These are phyloP conservation scores for Neodon shergylaensis DNA, from an alignment of 2,113 vertebrate genomes.

Conservation along the genomic window DNA sequence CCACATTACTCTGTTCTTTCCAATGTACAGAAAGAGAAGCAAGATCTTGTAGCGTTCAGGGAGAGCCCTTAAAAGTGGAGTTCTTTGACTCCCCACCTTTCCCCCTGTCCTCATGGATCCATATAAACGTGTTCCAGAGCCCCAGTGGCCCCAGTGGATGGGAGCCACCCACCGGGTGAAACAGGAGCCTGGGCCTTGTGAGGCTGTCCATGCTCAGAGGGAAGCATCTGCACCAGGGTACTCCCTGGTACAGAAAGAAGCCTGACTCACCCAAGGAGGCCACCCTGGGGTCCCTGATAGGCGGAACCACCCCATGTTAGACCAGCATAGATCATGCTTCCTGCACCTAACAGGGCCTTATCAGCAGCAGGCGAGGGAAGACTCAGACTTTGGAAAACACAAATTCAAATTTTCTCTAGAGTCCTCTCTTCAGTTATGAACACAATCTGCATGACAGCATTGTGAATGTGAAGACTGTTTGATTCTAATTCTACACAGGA, in stretches of 20 bases:
- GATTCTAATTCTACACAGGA: background rate
- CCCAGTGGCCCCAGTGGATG: fast-evolving
- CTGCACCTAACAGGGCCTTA: background rate
- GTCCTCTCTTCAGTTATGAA: background rate
- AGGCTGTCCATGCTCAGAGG: background rate
- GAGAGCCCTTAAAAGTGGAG: background rate
- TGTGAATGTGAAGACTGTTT: background rate
- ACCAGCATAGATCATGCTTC: background rate
- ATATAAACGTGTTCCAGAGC: fast-evolving
- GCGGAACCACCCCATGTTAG: fast-evolving
- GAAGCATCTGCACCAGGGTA: background rate
- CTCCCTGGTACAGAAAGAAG: background rate
- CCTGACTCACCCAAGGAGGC: background rate
- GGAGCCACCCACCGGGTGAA: too few species aligned
- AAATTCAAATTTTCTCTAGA: background rate
- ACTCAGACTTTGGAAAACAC: background rate
- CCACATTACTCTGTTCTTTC: background rate
- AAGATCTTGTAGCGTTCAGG: background rate
- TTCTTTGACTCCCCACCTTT: background rate
- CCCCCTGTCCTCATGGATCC: background rate
- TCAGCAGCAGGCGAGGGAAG: background rate
- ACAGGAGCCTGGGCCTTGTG: background rate
- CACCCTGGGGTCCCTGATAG: too few species aligned
- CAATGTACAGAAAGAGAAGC: background rate
- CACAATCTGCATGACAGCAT: background rate